These are phyloP conservation scores for Spongilla lacustris DNA, from an alignment of 37 sponge, comb jelly and placozoan species.

Conservation along the genomic window DNA sequence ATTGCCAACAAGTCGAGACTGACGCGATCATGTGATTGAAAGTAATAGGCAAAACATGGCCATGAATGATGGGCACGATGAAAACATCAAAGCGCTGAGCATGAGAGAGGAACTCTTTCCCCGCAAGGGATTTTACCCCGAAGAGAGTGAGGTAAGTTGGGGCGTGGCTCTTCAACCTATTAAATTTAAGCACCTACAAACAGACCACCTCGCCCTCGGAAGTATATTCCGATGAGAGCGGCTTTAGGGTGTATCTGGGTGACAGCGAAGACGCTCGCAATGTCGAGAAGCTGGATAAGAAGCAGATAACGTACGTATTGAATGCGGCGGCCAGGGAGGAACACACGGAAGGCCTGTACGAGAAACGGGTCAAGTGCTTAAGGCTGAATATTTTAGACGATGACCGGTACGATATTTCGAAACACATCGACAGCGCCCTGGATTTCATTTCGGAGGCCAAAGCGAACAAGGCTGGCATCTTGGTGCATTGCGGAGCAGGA, in stretches of 20 bases:
- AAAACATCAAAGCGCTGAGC: too few relatives aligned
- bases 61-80: too few relatives aligned
- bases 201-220: slow-evolving; percentile 21
- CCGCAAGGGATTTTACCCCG: too few relatives aligned
- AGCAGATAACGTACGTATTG: slow-evolving; percentile 36
- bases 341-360: slow-evolving; percentile 26
- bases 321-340: slow-evolving; percentile 48
- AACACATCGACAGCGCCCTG: slow-evolving; percentile 34
- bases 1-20: too few relatives aligned
- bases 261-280: slow-evolving; percentile 35
- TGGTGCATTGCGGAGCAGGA: slow-evolving; percentile 74
- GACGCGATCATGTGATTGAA: too few relatives aligned
- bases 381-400: slow-evolving; percentile 43
- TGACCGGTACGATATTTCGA: slow-evolving; percentile 31
- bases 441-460: slow-evolving; percentile 51
- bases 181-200: too few relatives aligned
- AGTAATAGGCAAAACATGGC: too few relatives aligned
- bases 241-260: slow-evolving; percentile 45
- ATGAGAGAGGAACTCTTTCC: too few relatives aligned
- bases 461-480: slow-evolving; percentile 7
- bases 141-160: too few relatives aligned
- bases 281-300: slow-evolving; percentile 30
- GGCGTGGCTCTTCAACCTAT: too few relatives aligned
- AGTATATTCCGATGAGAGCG: slow-evolving; percentile 23
- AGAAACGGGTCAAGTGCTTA: background rate